These are phyloP conservation scores for Leucoptera coffeella DNA, from an alignment of 2,888 invertebrate species.

Conservation along the genomic window DNA sequence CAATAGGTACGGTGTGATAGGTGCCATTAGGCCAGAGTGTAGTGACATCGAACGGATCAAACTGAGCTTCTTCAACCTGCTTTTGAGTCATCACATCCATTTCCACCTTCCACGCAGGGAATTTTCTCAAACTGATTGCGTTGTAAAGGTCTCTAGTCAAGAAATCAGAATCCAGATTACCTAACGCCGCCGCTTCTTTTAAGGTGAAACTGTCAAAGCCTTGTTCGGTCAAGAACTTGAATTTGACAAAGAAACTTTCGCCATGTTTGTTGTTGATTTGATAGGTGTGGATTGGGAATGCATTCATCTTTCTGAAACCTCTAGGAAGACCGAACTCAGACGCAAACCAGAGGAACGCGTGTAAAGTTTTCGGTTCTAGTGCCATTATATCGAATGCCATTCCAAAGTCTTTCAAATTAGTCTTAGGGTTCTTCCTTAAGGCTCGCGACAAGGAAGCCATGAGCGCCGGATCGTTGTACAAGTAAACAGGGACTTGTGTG, in stretches of 20 bases:
- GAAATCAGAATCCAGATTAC: slow-evolving; percentile 71
- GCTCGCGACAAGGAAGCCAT: slow-evolving; percentile 88
- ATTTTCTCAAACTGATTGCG: slow-evolving; percentile 61
- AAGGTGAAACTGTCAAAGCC: slow-evolving; percentile 65
- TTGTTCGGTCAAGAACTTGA: slow-evolving; percentile 79
- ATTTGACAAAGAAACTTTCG: slow-evolving; percentile 68
- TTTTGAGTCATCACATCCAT: slow-evolving; percentile 76
- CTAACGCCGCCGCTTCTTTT: slow-evolving; percentile 53
- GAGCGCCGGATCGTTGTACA: slow-evolving; percentile 70
- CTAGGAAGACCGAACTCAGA: slow-evolving; percentile 81
- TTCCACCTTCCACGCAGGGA: slow-evolving; percentile 63
- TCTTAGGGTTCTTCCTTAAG: slow-evolving; percentile 81
- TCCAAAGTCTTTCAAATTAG: slow-evolving; percentile 72
- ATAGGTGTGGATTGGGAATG: slow-evolving; percentile 81
- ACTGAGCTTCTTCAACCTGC: slow-evolving; percentile 63
- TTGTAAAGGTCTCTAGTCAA: slow-evolving; percentile 73
- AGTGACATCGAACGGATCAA: slow-evolving; percentile 82
- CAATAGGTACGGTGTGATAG: slow-evolving; percentile 72
- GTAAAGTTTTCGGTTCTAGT: slow-evolving; percentile 70
- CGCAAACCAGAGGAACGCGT: slow-evolving; percentile 68
- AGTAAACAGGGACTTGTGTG: slow-evolving; percentile 78
- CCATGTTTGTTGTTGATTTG: slow-evolving; percentile 67
- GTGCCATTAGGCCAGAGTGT: slow-evolving; percentile 78
- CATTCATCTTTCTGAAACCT: slow-evolving; percentile 82
- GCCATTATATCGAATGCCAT: slow-evolving; percentile 87